Evolutionary conservation across 1,140 invertebrate genomes (phyloP).

Genomic region (Wasmannia auropunctata): DNA sequence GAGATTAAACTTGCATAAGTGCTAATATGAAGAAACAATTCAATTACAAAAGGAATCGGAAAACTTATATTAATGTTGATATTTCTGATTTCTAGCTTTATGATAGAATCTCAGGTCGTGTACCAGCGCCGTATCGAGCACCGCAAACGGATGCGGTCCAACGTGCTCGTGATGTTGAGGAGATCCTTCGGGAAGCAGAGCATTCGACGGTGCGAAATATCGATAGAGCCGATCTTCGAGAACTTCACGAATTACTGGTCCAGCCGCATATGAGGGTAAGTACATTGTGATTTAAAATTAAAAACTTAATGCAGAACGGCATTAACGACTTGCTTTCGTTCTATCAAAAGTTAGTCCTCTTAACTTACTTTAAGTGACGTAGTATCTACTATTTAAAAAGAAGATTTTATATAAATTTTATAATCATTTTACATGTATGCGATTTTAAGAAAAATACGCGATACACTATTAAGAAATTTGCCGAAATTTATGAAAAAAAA

Average conservation of each 20-base stretch:
- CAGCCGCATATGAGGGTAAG: slow-evolving; percentile 95
- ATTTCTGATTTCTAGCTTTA: slow-evolving; percentile 89
- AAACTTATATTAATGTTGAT: background rate
- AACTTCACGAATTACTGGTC: slow-evolving; percentile 92
- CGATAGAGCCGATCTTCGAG: slow-evolving; percentile 88
- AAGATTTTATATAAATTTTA: background rate
- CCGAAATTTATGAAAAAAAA: background rate
- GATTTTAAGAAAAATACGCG: background rate
- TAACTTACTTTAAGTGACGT: background rate
- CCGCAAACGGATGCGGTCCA: slow-evolving; percentile 93
- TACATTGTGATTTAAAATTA: slow-evolving; percentile 62
- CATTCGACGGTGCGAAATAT: slow-evolving; percentile 85
- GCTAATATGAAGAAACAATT: background rate
- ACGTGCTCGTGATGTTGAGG: slow-evolving; percentile 91
- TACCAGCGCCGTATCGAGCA: slow-evolving; percentile 90
- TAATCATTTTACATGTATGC: background rate
- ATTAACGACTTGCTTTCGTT: background rate
- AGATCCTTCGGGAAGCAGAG: slow-evolving; percentile 87
- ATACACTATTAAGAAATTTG: background rate
- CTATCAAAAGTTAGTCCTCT: background rate
- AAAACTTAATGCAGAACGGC: background rate
- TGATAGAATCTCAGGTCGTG: slow-evolving; percentile 92
- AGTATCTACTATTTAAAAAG: background rate
- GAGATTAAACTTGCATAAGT: background rate
- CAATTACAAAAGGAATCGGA: background rate